These are phyloP conservation scores for Tetragonula clypearis DNA, from an alignment of 1,140 invertebrate genomes.

Conservation along the genomic window DNA sequence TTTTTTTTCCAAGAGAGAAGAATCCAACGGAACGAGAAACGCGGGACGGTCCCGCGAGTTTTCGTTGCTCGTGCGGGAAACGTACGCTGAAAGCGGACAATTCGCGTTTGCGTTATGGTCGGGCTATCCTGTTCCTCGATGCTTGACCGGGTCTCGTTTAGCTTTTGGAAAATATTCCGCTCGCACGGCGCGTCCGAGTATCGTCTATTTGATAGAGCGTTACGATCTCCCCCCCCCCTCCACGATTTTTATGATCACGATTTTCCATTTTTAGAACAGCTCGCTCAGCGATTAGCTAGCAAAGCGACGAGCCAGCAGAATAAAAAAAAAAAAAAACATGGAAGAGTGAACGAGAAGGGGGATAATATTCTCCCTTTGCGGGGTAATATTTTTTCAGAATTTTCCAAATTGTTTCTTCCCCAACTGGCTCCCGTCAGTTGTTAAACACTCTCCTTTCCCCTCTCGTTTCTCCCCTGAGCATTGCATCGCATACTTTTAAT, in stretches of 20 bases:
- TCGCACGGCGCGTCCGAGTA: not conserved
- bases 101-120: not conserved
- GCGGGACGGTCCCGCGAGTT: not conserved
- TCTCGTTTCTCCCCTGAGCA: no score
- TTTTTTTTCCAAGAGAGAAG: no score
- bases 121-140: not conserved
- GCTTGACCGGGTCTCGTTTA: not conserved
- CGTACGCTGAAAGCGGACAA: not conserved
- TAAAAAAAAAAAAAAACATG: no score
- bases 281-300: not conserved
- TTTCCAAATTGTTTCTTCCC: no score
- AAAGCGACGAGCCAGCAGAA: not conserved
- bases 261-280: not conserved
- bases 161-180: not conserved
- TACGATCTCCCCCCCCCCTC: not conserved
- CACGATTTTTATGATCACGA: not conserved
- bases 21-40: slow-evolving; percentile 1
- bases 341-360: no score
- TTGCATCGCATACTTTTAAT: no score
- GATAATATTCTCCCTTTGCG: no score
- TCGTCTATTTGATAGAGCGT: not conserved
- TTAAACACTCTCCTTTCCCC: no score
- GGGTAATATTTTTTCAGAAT: no score
- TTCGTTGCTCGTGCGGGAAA: not conserved
- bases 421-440: no score